Evolutionary conservation across 2,888 invertebrate species (phyloP).

Genomic region (Gasteruption jaculator): DNA sequence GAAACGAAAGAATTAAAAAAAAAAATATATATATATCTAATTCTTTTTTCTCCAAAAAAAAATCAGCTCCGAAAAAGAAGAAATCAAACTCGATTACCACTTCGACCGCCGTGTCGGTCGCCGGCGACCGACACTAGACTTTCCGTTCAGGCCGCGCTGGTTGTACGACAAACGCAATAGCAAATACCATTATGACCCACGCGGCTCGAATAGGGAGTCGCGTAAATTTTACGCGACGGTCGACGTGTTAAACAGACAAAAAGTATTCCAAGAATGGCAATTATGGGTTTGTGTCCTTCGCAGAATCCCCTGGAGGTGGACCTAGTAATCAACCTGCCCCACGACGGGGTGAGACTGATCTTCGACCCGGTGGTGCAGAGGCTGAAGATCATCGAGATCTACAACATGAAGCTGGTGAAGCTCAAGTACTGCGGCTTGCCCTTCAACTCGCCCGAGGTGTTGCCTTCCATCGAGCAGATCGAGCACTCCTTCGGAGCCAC

Average conservation of each 20-base stretch:
- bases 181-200: no score
- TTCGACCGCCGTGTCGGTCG: no score
- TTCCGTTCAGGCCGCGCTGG: no score
- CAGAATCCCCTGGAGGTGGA: constrained; percentile 94
- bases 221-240: no score
- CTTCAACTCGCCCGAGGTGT: constrained; percentile 89
- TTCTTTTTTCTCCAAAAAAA: background rate
- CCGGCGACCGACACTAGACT: no score
- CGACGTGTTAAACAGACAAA: background rate
- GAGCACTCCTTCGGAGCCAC: constrained; percentile 99
- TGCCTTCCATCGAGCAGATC: constrained; percentile 96
- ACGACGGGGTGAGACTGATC: constrained; percentile 93
- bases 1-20: background rate
- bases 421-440: constrained; percentile 89
- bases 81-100: background rate
- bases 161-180: no score
- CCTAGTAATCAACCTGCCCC: constrained; percentile 91
- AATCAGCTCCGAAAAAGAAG: background rate
- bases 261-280: no score
- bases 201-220: no score
- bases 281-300: constrained; percentile 44
- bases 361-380: constrained; percentile 94
- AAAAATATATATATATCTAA: background rate
- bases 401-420: constrained; percentile 94
- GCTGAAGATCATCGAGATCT: constrained; percentile 96